Percentiles rank a stretch among this genome's conserved stretches.
These are phyloP conservation scores for Ichneumoninae sp. DNA, from an alignment of 2,888 invertebrate genomes.

Conservation along the genomic window DNA sequence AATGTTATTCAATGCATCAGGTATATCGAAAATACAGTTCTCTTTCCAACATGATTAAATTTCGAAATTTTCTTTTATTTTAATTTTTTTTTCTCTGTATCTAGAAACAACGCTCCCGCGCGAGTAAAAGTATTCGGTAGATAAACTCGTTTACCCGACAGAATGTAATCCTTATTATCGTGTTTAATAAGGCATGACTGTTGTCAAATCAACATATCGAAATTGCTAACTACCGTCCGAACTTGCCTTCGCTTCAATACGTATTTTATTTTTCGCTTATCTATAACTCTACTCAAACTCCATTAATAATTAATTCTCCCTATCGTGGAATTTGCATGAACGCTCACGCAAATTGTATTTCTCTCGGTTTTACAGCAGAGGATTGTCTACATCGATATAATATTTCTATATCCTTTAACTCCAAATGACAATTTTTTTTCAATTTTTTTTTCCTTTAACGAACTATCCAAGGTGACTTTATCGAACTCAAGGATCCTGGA, in stretches of 20 bases:
- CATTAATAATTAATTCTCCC: constrained; percentile 1
- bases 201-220: constrained; percentile 68
- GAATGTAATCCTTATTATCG: constrained; percentile 68
- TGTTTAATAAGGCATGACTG: constrained; percentile 72
- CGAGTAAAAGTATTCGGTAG: constrained; percentile 60
- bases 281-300: constrained; percentile 11
- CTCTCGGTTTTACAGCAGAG: constrained; percentile 24
- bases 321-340: background rate
- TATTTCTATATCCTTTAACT: background rate
- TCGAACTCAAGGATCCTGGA: background rate
- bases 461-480: background rate
- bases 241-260: constrained; percentile 49
- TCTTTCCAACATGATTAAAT: constrained; percentile 67
- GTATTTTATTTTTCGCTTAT: constrained; percentile 31
- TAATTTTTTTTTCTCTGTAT: constrained; percentile 39
- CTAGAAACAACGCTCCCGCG: constrained; percentile 53
- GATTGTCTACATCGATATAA: constrained; percentile 51
- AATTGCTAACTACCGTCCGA: constrained; percentile 65
- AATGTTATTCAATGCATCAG: constrained; percentile 55
- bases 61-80: constrained; percentile 62
- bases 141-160: constrained; percentile 53
- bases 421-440: constrained; percentile 10
- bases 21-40: constrained; percentile 69
- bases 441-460: constrained; percentile 1
- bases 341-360: background rate